A percentile compares a stretch with the other conserved stretches of the same genome.
phyloP scores from a whole-genome alignment of 2,797 vertebrate species.

The Limosa lapponica region DNA sequence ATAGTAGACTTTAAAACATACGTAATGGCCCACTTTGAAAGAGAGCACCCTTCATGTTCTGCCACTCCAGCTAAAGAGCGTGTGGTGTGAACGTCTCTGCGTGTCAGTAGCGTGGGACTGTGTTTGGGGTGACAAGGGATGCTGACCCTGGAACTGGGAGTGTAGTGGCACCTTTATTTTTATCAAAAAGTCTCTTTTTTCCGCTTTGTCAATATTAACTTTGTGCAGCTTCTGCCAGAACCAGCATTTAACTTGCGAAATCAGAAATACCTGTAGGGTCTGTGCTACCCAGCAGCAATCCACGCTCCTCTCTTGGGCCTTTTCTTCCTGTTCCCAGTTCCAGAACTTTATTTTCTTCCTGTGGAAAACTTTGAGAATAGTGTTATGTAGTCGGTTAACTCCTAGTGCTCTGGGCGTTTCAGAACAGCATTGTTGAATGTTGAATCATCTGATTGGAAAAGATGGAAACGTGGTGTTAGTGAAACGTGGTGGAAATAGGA shows the following conservation, averaged over 20 bases:
- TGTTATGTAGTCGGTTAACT: background rate
- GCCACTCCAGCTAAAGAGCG: background rate
- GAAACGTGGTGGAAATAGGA: background rate
- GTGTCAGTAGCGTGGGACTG: background rate
- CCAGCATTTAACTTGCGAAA: background rate
- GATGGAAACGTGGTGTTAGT: background rate
- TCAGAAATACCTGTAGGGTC: background rate
- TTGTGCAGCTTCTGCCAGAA: background rate
- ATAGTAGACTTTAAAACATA: background rate
- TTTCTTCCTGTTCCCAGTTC: background rate
- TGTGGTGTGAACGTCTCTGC: rapidly evolving
- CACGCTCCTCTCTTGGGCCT: background rate
- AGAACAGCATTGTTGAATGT: background rate
- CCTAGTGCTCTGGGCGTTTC: background rate
- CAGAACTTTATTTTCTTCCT: background rate
- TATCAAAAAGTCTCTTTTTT: background rate
- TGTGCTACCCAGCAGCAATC: background rate
- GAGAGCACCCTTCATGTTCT: background rate
- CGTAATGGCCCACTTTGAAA: background rate
- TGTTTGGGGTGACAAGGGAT: background rate
- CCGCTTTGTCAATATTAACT: background rate
- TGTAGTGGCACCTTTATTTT: background rate
- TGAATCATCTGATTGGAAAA: background rate
- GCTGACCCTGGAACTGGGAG: background rate
- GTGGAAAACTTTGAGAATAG: background rate